Evolutionary conservation across 2,113 vertebrate species (phyloP).

Genomic region (Vidua macroura): DNA sequence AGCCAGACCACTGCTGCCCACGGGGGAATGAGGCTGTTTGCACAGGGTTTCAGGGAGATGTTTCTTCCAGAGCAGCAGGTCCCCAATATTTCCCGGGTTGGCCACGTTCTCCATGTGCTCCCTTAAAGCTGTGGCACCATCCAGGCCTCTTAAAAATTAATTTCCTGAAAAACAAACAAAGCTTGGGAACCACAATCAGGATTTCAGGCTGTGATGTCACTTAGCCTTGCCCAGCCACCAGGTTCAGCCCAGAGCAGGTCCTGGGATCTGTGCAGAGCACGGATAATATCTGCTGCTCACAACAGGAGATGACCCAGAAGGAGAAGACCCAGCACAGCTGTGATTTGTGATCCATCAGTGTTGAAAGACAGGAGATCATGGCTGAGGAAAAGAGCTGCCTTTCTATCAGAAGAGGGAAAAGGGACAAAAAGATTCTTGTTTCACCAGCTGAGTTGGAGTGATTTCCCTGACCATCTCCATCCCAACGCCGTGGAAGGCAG

Average conservation of each 20-base stretch:
- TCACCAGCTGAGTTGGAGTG: not conserved
- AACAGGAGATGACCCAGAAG: not conserved
- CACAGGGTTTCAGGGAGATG: not conserved
- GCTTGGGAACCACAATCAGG: not conserved
- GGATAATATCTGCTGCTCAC: fast-evolving
- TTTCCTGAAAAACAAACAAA: not conserved
- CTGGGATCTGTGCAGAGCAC: not conserved
- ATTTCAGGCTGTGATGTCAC: not conserved
- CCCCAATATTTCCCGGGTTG: not conserved
- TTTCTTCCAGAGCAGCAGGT: not conserved
- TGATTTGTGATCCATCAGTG: fast-evolving
- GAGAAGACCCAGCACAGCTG: not conserved
- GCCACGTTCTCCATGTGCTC: fast-evolving
- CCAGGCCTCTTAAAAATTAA: not conserved
- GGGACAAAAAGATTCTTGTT: not conserved
- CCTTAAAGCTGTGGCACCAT: not conserved
- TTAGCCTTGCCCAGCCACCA: not conserved
- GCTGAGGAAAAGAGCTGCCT: not conserved
- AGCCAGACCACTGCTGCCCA: not conserved
- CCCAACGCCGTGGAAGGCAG: fast-evolving
- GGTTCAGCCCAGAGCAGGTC: not conserved
- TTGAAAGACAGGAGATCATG: not conserved
- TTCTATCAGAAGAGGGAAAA: not conserved
- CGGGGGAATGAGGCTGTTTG: fast-evolving
- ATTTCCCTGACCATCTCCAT: not conserved